A percentile compares a stretch with the other conserved stretches of the same genome.
Evolutionary conservation across 2,888 invertebrate genomes (phyloP).

Genomic region (Xiphydria camelus): DNA sequence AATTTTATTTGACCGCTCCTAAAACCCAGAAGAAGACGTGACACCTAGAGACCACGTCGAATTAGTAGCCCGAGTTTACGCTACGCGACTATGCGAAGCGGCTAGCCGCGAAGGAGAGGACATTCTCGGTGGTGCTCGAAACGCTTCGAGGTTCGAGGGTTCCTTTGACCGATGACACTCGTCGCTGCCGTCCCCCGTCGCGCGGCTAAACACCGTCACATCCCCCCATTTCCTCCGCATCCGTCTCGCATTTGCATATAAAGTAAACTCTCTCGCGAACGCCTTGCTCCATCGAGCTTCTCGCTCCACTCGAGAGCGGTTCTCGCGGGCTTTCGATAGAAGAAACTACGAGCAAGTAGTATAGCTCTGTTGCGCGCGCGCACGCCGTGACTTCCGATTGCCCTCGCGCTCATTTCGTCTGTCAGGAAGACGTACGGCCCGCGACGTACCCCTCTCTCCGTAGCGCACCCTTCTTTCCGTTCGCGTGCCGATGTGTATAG

Average conservation of each 20-base stretch:
- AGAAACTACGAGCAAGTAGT: constrained; percentile 1
- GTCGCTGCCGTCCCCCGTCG: constrained; percentile 41
- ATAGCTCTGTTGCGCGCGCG: too few relatives aligned
- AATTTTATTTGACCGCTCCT: too few relatives aligned
- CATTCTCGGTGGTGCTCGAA: too few relatives aligned
- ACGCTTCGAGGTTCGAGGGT: too few relatives aligned
- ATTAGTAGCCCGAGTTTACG: too few relatives aligned
- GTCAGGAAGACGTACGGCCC: constrained; percentile 51
- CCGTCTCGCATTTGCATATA: constrained; percentile 52
- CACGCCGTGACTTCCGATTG: constrained; percentile 47
- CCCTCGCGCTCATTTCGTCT: constrained; percentile 49
- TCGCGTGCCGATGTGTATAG: too few relatives aligned
- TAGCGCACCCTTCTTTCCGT: constrained; percentile 19
- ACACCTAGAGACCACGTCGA: too few relatives aligned
- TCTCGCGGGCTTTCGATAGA: too few relatives aligned
- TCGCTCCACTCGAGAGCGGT: too few relatives aligned
- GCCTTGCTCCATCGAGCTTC: constrained; percentile 6
- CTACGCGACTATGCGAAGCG: too few relatives aligned
- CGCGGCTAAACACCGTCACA: constrained; percentile 29
- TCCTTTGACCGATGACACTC: constrained; percentile 43
- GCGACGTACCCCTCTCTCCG: constrained; percentile 32
- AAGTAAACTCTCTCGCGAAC: constrained; percentile 45
- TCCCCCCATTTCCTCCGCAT: constrained; percentile 37
- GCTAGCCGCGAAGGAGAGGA: too few relatives aligned
- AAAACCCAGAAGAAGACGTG: too few relatives aligned